A percentile compares a stretch with the other conserved stretches of the same genome.
Evolutionary conservation across 2,797 vertebrate genomes (phyloP).

Genomic region (Pseudomugil gertrudae): DNA sequence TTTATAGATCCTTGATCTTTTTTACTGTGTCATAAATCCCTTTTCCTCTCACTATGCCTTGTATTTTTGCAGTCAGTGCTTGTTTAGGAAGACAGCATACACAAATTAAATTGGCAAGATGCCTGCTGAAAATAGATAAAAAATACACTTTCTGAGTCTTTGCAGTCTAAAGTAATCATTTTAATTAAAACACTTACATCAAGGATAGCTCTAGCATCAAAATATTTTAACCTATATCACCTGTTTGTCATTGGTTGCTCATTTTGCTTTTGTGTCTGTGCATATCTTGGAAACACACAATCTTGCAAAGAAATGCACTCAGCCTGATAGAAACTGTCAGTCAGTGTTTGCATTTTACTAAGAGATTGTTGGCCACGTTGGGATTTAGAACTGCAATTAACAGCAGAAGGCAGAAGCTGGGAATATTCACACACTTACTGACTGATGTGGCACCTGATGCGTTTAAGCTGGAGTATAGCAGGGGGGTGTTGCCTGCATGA

Average conservation of each 20-base stretch:
- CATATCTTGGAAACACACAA: constrained; percentile 21
- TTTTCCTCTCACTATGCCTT: constrained; percentile 39
- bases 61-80: constrained; percentile 43
- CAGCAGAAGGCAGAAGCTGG: constrained; percentile 41
- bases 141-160: constrained; percentile 43
- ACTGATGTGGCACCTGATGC: constrained; percentile 49
- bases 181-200: constrained; percentile 44
- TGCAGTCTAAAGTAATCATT: constrained; percentile 19
- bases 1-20: constrained; percentile 23
- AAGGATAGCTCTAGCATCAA: constrained; percentile 25
- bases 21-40: constrained; percentile 10
- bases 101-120: constrained; percentile 63
- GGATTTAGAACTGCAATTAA: constrained; percentile 35
- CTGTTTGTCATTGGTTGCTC: constrained; percentile 15
- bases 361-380: constrained; percentile 44
- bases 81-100: constrained; percentile 57
- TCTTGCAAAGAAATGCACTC: constrained; percentile 27
- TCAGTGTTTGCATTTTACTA: constrained; percentile 28
- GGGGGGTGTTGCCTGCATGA: constrained; percentile 37
- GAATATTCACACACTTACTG: constrained; percentile 55
- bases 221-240: constrained; percentile 20
- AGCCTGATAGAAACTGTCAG: constrained; percentile 9
- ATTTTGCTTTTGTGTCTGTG: constrained; percentile 20
- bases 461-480: constrained; percentile 47
- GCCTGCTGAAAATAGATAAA: constrained; percentile 58